phyloP scores from a whole-genome alignment of 92 coral and sea anemone species.

The Pocillopora meandrina region DNA sequence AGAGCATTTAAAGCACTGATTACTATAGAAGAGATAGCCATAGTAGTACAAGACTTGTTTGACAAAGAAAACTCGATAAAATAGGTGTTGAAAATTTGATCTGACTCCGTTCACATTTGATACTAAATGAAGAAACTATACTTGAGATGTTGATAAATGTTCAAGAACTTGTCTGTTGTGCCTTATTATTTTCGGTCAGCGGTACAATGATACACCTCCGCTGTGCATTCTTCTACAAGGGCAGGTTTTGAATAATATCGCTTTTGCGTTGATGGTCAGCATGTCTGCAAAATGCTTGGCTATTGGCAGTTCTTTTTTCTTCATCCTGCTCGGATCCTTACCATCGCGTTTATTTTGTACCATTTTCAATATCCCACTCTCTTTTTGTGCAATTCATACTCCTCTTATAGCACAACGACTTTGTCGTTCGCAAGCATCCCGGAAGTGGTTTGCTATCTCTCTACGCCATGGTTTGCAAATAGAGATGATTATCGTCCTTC shows the following conservation, averaged over 20 bases:
- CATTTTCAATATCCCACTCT: background rate
- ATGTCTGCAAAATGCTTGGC: background rate
- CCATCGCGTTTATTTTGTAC: too few relatives aligned
- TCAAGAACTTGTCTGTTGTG: too few relatives aligned
- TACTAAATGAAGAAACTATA: too few relatives aligned
- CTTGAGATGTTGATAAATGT: too few relatives aligned
- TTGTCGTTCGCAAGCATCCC: background rate
- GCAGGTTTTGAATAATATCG: background rate
- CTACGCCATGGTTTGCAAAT: background rate
- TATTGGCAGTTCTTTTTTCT: background rate
- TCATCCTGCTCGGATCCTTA: background rate
- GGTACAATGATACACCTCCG: too few relatives aligned
- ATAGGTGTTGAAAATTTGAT: too few relatives aligned
- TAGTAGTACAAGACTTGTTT: too few relatives aligned
- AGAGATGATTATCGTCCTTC: background rate
- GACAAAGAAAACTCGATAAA: too few relatives aligned
- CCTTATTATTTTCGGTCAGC: too few relatives aligned
- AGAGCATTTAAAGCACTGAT: too few relatives aligned
- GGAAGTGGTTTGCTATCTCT: background rate
- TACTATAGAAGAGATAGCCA: too few relatives aligned
- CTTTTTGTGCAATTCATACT: background rate
- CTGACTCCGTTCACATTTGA: too few relatives aligned
- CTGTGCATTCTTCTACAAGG: background rate
- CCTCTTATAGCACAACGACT: background rate
- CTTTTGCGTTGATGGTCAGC: background rate